Conservation (phyloP, 1,140 invertebrate genomes). For the Eueides isabella region DNA sequence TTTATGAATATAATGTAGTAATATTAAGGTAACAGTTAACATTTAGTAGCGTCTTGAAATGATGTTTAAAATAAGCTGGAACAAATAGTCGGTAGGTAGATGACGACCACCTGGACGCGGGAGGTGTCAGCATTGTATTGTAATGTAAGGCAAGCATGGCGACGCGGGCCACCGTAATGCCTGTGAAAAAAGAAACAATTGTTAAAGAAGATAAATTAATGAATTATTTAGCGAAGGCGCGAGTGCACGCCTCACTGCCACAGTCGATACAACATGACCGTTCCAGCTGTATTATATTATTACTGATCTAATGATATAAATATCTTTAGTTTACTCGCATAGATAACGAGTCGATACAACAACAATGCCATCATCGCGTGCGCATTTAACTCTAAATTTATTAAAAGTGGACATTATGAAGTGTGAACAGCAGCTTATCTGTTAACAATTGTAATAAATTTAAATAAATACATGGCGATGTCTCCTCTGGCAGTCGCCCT, state of each 20-base stretch:
- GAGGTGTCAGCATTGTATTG: conserved; percentile 50
- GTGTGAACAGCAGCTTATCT: conserved; percentile 47
- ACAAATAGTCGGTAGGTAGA: conserved; percentile 9
- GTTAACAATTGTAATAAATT: conserved; percentile 46
- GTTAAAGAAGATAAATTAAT: conserved; percentile 53
- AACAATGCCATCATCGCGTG: not conserved
- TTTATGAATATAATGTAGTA: too few species aligned
- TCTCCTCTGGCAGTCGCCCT: conserved; percentile 46
- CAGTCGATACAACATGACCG: not conserved
- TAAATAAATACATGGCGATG: conserved; percentile 52
- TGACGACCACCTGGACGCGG: conserved; percentile 45
- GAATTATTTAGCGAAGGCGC: conserved; percentile 54
- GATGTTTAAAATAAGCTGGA: not conserved
- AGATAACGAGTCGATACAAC: not conserved
- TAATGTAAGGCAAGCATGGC: conserved; percentile 42
- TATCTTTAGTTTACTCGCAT: conserved; percentile 1
- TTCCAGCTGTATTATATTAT: too few species aligned
- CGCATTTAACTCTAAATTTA: conserved; percentile 21
- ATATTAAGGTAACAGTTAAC: not conserved
- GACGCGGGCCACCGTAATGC: conserved; percentile 26
- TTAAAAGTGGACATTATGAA: conserved; percentile 35
- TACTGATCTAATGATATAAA: conserved; percentile 17
- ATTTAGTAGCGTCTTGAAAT: not conserved
- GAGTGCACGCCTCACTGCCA: conserved; percentile 1
- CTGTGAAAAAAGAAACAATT: conserved; percentile 36